Evolutionary conservation across 1,140 invertebrate species (phyloP).

Genomic region (Anoplophora glabripennis): DNA sequence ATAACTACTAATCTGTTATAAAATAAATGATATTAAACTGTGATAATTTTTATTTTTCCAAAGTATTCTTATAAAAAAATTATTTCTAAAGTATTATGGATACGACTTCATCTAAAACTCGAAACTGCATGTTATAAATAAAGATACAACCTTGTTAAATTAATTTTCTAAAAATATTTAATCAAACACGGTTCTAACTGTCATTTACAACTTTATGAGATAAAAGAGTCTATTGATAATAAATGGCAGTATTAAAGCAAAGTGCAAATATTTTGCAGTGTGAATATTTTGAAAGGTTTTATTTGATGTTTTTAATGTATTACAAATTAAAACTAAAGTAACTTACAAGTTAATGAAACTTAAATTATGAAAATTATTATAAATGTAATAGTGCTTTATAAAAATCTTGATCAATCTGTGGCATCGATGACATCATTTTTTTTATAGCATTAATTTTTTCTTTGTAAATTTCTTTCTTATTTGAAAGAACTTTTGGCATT

Average conservation of each 20-base stretch:
- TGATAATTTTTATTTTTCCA: not conserved
- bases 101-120: too few relatives aligned
- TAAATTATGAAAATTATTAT: not conserved
- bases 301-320: too few relatives aligned
- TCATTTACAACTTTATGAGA: not conserved
- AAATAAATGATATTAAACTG: slow-evolving; percentile 6
- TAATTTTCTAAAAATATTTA: not conserved
- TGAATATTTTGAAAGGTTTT: too few relatives aligned
- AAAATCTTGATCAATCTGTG: slow-evolving; percentile 10
- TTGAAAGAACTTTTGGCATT: too few relatives aligned
- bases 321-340: too few relatives aligned
- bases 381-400: slow-evolving; percentile 1
- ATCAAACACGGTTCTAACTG: slow-evolving; percentile 1
- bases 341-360: too few relatives aligned
- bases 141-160: slow-evolving; percentile 7
- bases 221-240: too few relatives aligned
- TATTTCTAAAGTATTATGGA: not conserved
- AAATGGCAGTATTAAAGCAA: too few relatives aligned
- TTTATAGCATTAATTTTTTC: not conserved
- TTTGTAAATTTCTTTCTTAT: too few relatives aligned
- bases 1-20: slow-evolving; percentile 3
- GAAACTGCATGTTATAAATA: not conserved
- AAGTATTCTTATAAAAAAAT: not conserved
- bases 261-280: too few relatives aligned
- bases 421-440: slow-evolving; percentile 7